Evolutionary conservation across 1,140 invertebrate species (phyloP), one percentile per base, ranked within the genome.

Genomic region (Potamilus streckersoni): DNA sequence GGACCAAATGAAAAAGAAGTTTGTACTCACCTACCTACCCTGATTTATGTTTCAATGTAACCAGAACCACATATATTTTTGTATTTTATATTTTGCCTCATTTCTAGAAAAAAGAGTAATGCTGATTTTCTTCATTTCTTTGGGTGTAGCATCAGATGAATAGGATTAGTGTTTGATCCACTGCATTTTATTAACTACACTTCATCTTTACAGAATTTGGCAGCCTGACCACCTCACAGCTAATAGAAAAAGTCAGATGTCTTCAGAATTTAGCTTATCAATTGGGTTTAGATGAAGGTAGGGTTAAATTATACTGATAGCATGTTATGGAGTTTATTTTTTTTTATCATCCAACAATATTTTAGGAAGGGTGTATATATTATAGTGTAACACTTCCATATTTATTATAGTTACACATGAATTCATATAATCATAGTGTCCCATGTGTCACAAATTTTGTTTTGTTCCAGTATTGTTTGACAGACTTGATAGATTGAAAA

Each of bases 231-330:
- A 93, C 94, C 73, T 92, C 94, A 72, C 93, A 94, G 83, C 90
- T 98, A 58, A 94, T 98, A 78, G 93, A 95, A 78, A 97, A 98
- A 93, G 95, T 98, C 0, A 95, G 96, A 88, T 95, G 95, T 85
- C 90, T 98, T 27, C 96, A 98, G 87, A 96, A 98, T 86, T 91
- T 95, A 56, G 96, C 97, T 12, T 98, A 98, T 90, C 95, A 97
- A 86, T 90, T 99, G 27, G 97, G 96, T 13, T 89, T 97, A 17
- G 96, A 97, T 87, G 97, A 99, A 92, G 89, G 89, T 90, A 72
- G 71, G 80, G 74, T 58, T 63, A 19, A 65, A 38, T 27, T 23
- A 57, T 78, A 23, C 31, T 16, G 0, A 23, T 67, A 56, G 12
- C 64, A 38, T 58, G 19, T 56, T 20, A 17, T 62, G 19, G 66